Base-by-base conservation (phyloP, 2,888 invertebrate species). In the Cabera pusaria region DNA sequence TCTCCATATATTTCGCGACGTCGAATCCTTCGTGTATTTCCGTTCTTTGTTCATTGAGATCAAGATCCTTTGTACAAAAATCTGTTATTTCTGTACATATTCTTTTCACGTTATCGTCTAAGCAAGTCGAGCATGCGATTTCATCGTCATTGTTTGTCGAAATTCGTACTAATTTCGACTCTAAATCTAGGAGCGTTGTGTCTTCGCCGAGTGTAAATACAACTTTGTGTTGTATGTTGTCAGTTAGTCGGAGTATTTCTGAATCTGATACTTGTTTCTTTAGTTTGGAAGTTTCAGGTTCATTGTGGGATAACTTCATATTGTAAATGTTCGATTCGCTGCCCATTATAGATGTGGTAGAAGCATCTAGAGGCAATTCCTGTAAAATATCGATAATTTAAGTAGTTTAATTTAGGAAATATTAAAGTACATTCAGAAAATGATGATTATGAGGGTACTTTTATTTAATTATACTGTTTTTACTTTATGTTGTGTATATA, bases 311-410 rank as follows among this genome's bases (percentile, higher is more conserved):
- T 0, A 81, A 54, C 45, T 85, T 83, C 59, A 79, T 74, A 43
- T 84, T 75, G 60, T 85, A 87, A 0, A 86, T 83, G 44, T 86
- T 85, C 0, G 90, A 82, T 58, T 89, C 90, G 40, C 89, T 89
- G 9, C 90, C 90, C 79, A 89, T 87, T 56, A 85, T 74, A 0
- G 88, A 87, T 5, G 86, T 73, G 0, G 86, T 83, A 1, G 88
- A 84, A 2, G 79, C 66, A 46, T 85, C 77, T 9, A 90, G 44
- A 1, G 65, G 59, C 19, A 83, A 33, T 37, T 81, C 84, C 90
- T 89, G 70, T 16, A 49, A 55, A 45, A n/a, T n/a, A n/a, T n/a
- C n/a, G n/a, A n/a, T n/a, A n/a, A 2, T 21, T 21, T 8, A 9
- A 10, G 1, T 10, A 5, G 1, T 9, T 22, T 4, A 6, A 22